Conservation (phyloP, 2,797 vertebrate genomes). For the Spizella passerina region DNA sequence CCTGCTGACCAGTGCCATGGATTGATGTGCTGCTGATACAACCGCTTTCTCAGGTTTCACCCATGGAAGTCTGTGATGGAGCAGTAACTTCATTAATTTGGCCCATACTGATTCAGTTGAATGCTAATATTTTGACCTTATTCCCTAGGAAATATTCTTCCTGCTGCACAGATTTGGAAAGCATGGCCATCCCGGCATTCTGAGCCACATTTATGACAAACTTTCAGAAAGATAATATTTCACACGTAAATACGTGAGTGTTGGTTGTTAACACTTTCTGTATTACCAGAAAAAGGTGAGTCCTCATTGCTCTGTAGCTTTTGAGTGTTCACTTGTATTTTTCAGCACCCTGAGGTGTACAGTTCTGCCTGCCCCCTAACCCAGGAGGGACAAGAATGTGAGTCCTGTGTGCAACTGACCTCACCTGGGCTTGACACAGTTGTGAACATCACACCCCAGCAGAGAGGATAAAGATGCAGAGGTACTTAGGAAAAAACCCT, state of each 20-base stretch:
- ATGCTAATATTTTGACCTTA: slow-evolving; percentile 44
- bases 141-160: slow-evolving; percentile 41
- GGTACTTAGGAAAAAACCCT: not conserved
- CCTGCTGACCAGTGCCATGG: not conserved
- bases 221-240: slow-evolving; percentile 6
- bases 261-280: not conserved
- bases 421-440: not conserved
- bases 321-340: not conserved
- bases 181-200: not conserved
- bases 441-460: not conserved
- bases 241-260: not conserved
- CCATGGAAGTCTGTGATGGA: not conserved
- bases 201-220: slow-evolving; percentile 33
- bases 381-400: not conserved
- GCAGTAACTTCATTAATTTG: slow-evolving; percentile 52
- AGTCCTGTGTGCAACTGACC: not conserved
- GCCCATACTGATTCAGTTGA: not conserved
- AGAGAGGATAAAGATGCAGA: not conserved
- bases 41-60: slow-evolving; percentile 41
- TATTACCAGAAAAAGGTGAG: not conserved
- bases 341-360: not conserved
- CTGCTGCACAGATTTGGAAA: slow-evolving; percentile 36
- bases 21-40: slow-evolving; percentile 62
- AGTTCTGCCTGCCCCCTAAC: not conserved
- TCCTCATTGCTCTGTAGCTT: not conserved